Evolutionary conservation across 2,113 vertebrate genomes (phyloP), one percentile per base, ranked within the genome.

Genomic region (Pangasianodon hypophthalmus): DNA sequence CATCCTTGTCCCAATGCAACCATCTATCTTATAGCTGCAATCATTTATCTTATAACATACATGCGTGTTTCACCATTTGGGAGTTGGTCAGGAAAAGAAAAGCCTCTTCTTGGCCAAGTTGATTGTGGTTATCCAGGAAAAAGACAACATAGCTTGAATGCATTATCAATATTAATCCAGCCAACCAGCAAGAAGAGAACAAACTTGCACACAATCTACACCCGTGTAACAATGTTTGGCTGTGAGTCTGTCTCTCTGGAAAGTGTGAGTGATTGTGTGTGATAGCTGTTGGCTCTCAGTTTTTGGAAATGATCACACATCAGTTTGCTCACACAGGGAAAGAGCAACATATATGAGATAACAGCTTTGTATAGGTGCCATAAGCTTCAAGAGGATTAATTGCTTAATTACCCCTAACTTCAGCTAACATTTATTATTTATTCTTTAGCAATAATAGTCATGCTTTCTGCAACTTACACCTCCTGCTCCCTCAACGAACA

Each of bases 121-220:
- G 9, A 77, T 1, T 48, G 3, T 48, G 41, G 41, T 77, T 77
- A 46, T 48, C 11, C 21, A 77, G 73, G 73, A 77, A 77, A 41
- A 80, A 80, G 13, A 14, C 46, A 80, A 50, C 6, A 32, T 32
- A 81, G 29, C 6, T 18, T 81, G 69, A 84, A 89, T 46, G 37
- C 67, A 90, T 91, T 90, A 50, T 62, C 62, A 81, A 46, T 41
- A 58, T 62, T 85, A 91, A 90, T 86, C 87, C 37, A 37, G 46
- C 73, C 54, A 88, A 82, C 21, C 3, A 50, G 86, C 81, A 85
- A 26, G 24, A 71, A 67, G n/a, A 91, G 77, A 84, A 84, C 44
- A 71, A 81, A 8, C 77, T 16, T 16, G 44, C 62, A 71, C 62
- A 73, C 44, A 26, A 46, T 46, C 9, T 50, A 50, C 6, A 5